Evolutionary conservation across 2,113 vertebrate genomes (phyloP).

Genomic region (Oncorhynchus kisutch): DNA sequence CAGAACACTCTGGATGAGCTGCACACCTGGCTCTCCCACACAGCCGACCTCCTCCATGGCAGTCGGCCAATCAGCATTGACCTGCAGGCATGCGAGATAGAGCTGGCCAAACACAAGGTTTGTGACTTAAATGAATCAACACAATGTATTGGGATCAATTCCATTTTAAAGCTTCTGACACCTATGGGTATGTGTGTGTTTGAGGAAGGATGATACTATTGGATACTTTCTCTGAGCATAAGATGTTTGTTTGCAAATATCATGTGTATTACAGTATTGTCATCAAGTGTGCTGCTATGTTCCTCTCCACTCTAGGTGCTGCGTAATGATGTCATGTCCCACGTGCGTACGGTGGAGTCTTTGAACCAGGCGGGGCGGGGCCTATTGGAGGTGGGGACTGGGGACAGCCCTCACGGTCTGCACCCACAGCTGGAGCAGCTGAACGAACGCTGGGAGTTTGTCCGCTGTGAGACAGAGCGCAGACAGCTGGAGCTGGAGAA

Average conservation of each 20-base stretch:
- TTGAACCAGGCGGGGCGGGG: constrained; percentile 76
- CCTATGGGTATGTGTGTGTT: background rate
- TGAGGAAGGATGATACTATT: background rate
- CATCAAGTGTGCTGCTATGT: background rate
- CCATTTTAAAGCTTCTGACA: background rate
- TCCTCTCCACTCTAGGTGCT: constrained; percentile 71
- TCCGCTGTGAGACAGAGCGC: constrained; percentile 80
- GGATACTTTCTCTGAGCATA: background rate
- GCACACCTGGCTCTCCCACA: constrained; percentile 78
- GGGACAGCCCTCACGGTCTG: constrained; percentile 73
- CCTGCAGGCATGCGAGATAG: constrained; percentile 86
- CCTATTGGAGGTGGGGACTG: constrained; percentile 73
- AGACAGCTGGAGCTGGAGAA: constrained; percentile 85
- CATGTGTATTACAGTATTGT: background rate
- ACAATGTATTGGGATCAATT: too few relatives aligned
- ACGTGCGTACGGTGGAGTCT: constrained; percentile 78
- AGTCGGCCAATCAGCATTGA: constrained; percentile 72
- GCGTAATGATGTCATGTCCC: constrained; percentile 84
- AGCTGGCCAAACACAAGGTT: constrained; percentile 91
- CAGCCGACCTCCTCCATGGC: constrained; percentile 76
- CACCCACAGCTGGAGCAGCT: constrained; percentile 77
- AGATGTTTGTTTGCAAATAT: background rate
- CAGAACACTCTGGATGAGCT: constrained; percentile 85
- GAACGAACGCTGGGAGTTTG: constrained; percentile 81
- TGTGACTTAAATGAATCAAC: constrained; percentile 9